Conservation (phyloP, 2,888 invertebrate genomes). For the Macroteleia sp. region DNA sequence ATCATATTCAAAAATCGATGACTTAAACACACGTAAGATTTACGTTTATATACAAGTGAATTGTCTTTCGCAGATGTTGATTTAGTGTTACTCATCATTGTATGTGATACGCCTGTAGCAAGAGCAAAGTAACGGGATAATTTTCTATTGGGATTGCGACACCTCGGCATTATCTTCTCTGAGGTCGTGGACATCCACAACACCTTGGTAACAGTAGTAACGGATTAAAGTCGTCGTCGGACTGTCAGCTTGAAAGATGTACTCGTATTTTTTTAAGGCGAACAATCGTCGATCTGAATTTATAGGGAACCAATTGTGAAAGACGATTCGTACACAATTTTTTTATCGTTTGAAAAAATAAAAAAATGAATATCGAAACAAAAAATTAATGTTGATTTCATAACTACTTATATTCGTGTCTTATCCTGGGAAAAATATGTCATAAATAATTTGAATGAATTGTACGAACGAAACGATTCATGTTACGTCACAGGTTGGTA, state of each 20-base stretch:
- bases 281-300: slow-evolving; percentile 26
- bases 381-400: not conserved
- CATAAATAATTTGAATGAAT: slow-evolving; percentile 35
- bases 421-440: slow-evolving; percentile 20
- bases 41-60: slow-evolving; percentile 10
- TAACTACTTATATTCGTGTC: slow-evolving; percentile 13
- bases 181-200: slow-evolving; percentile 59
- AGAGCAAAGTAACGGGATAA: slow-evolving; percentile 58
- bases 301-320: slow-evolving; percentile 16
- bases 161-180: slow-evolving; percentile 54
- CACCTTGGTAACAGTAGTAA: slow-evolving; percentile 47
- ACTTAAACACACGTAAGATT: slow-evolving; percentile 31
- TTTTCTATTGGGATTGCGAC: slow-evolving; percentile 42
- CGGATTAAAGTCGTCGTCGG: slow-evolving; percentile 38
- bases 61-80: not conserved
- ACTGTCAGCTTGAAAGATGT: slow-evolving; percentile 38
- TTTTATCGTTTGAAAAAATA: too few relatives aligned
- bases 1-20: slow-evolving; percentile 10
- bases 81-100: slow-evolving; percentile 46
- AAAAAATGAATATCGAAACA: not conserved
- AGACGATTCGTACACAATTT: not conserved
- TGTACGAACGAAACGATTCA: slow-evolving; percentile 8
- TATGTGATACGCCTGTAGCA: slow-evolving; percentile 33
- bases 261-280: slow-evolving; percentile 9
- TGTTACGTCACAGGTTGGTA: slow-evolving; percentile 35